Conservation (phyloP, 2,888 invertebrate species). For the Standfussiana lucernea region DNA sequence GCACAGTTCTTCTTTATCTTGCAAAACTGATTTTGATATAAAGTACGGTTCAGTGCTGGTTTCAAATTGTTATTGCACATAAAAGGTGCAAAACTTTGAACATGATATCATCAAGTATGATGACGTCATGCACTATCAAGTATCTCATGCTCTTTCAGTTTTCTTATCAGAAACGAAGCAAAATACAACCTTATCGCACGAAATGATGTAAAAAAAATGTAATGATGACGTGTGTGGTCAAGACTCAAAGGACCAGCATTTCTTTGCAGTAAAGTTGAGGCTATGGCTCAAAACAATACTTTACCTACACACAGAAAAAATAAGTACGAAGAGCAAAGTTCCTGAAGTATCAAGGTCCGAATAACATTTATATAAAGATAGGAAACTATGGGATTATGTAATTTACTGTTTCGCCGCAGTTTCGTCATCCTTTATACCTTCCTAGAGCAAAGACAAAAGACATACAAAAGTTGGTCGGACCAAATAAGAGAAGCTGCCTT, state of each 20-base stretch:
- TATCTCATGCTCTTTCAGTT: neutral
- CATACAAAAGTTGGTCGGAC: neutral
- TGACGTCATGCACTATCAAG: constrained; percentile 35
- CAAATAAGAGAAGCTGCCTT: constrained; percentile 6
- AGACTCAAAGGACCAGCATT: neutral
- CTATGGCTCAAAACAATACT: neutral
- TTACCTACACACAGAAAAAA: neutral
- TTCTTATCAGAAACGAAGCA: constrained; percentile 8
- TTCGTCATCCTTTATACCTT: neutral
- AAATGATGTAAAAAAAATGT: neutral
- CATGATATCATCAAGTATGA: constrained; percentile 31
- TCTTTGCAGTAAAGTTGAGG: neutral
- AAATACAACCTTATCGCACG: neutral
- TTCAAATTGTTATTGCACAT: constrained; percentile 14
- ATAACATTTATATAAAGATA: neutral
- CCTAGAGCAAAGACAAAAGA: neutral
- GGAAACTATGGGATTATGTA: neutral
- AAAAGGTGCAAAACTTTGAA: constrained; percentile 29
- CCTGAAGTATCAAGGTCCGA: neutral
- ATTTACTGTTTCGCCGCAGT: neutral
- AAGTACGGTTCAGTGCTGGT: neutral
- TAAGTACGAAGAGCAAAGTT: neutral
- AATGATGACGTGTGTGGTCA: neutral
- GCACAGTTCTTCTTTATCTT: constrained; percentile 1
- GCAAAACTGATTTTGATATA: neutral